Evolutionary conservation across 2,888 invertebrate genomes (phyloP).

Genomic region (Julus scandinavius): DNA sequence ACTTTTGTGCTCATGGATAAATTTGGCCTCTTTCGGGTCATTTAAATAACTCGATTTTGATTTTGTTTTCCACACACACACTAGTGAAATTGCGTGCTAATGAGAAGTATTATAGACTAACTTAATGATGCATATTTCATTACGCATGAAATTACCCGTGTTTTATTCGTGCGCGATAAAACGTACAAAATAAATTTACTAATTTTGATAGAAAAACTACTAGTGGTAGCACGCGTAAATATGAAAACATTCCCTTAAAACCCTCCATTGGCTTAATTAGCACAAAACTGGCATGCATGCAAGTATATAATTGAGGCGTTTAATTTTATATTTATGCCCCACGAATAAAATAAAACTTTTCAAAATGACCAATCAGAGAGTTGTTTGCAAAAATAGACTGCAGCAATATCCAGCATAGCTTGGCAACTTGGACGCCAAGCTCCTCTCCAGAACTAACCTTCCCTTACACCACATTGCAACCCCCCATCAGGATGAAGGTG

Average conservation of each 20-base stretch:
- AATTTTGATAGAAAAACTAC: not conserved
- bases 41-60: not conserved
- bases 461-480: no score
- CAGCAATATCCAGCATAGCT: no score
- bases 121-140: slow-evolving; percentile 1
- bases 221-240: not conserved
- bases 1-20: not conserved
- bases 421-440: no score
- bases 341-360: no score
- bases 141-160: slow-evolving; percentile 1
- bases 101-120: not conserved
- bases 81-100: not conserved
- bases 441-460: no score
- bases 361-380: no score
- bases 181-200: not conserved
- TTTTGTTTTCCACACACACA: not conserved
- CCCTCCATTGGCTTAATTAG: not conserved
- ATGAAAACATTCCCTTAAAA: not conserved
- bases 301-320: no score
- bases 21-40: not conserved
- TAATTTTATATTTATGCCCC: no score
- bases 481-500: no score
- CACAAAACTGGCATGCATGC: no score
- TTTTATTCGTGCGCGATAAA: slow-evolving; percentile 13
- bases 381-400: no score